Percentiles rank a stretch among this genome's conserved stretches.
phyloP scores from a whole-genome alignment of 2,888 invertebrate genomes.

The Leucania comma region DNA sequence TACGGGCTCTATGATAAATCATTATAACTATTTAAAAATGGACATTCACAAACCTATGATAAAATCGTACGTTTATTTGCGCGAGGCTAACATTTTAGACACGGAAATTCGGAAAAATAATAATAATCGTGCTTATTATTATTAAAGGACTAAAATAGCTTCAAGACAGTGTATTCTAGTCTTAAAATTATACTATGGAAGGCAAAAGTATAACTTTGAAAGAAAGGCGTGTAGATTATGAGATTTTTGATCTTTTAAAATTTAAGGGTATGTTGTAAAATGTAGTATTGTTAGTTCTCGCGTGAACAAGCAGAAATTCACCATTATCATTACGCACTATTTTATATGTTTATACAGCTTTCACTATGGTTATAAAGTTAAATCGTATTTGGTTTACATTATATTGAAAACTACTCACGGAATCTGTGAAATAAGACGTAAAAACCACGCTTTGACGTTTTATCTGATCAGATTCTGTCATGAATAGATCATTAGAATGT shows the following conservation, averaged over 20 bases:
- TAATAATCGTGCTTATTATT: slow-evolving; percentile 14
- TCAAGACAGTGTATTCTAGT: slow-evolving; percentile 54
- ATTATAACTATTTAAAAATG: slow-evolving; percentile 44
- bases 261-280: slow-evolving; percentile 33
- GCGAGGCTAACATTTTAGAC: slow-evolving; percentile 53
- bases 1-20: slow-evolving; percentile 45
- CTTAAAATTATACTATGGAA: slow-evolving; percentile 29
- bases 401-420: slow-evolving; percentile 19
- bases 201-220: slow-evolving; percentile 54
- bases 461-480: slow-evolving; percentile 12
- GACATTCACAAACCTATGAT: slow-evolving; percentile 53
- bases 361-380: slow-evolving; percentile 54
- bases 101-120: slow-evolving; percentile 1
- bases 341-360: slow-evolving; percentile 69
- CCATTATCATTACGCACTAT: slow-evolving; percentile 63
- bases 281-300: slow-evolving; percentile 54
- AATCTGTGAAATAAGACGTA: slow-evolving; percentile 22
- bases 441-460: slow-evolving; percentile 9
- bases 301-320: slow-evolving; percentile 55
- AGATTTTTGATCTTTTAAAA: slow-evolving; percentile 45
- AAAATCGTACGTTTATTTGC: slow-evolving; percentile 57
- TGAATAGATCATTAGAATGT: slow-evolving; percentile 35
- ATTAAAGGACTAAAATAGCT: slow-evolving; percentile 21
- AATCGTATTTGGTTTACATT: slow-evolving; percentile 53
- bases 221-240: slow-evolving; percentile 22